Evolutionary conservation across 2,888 invertebrate genomes (phyloP).

Genomic region (Melinaea marsaeus): DNA sequence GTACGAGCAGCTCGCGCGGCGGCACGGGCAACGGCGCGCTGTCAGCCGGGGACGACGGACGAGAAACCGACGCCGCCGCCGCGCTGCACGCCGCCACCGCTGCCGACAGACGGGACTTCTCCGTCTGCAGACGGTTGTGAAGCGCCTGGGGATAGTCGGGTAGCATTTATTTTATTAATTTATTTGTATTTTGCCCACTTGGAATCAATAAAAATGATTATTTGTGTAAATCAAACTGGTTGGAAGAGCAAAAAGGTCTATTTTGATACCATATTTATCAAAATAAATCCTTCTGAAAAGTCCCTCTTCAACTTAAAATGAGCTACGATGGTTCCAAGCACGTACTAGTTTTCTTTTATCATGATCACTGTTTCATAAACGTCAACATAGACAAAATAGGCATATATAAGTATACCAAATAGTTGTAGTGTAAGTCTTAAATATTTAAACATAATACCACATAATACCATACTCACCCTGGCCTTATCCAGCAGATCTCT

Average conservation of each 20-base stretch:
- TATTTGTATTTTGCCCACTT: too few relatives aligned
- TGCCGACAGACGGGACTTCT: slow-evolving; percentile 89
- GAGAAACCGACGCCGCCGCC: slow-evolving; percentile 92
- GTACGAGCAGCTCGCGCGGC: slow-evolving; percentile 88
- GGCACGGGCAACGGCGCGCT: slow-evolving; percentile 91
- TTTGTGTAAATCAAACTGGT: too few relatives aligned
- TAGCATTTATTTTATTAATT: neutral
- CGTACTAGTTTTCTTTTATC: too few relatives aligned
- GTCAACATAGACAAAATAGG: too few relatives aligned
- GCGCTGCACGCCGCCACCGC: slow-evolving; percentile 96
- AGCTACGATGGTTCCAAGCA: too few relatives aligned
- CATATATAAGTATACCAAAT: neutral
- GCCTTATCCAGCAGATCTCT: slow-evolving; percentile 85
- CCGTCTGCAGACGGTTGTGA: slow-evolving; percentile 91
- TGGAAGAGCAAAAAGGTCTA: too few relatives aligned
- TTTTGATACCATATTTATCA: too few relatives aligned
- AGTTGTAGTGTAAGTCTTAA: neutral
- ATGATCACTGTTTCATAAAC: too few relatives aligned
- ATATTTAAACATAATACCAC: neutral
- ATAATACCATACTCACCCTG: slow-evolving; percentile 73
- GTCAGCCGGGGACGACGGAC: slow-evolving; percentile 93
- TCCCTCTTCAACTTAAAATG: too few relatives aligned
- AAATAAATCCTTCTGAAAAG: too few relatives aligned
- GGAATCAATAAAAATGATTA: too few relatives aligned
- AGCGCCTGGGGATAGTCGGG: slow-evolving; percentile 66